A percentile compares a stretch with the other conserved stretches of the same genome.
These are phyloP conservation scores for Hyles euphorbiae DNA, from an alignment of 1,140 invertebrate genomes.

Conservation along the genomic window DNA sequence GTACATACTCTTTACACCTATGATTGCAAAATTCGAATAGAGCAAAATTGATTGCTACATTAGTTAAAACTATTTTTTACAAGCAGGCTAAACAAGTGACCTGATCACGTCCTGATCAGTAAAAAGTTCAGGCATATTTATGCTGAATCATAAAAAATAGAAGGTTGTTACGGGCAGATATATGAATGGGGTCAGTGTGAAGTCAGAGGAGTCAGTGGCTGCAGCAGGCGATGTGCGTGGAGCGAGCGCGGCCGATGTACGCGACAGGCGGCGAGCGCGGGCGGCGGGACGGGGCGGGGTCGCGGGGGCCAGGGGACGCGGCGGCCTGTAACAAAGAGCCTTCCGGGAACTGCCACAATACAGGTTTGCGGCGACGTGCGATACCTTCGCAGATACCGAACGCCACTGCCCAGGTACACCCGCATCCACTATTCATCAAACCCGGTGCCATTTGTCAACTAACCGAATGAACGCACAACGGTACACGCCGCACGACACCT, in stretches of 20 bases:
- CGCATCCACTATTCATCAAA: constrained; percentile 1
- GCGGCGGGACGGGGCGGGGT: constrained; percentile 25
- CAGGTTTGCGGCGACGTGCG: constrained; percentile 70
- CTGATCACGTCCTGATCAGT: too few species aligned
- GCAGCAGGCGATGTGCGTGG: constrained; percentile 24
- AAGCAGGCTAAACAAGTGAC: too few species aligned
- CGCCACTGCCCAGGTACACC: constrained; percentile 40
- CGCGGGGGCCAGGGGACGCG: constrained; percentile 26
- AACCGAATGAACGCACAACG: not conserved
- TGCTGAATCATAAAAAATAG: too few species aligned
- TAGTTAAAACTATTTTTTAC: too few species aligned
- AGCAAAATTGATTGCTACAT: too few species aligned
- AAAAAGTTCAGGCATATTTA: too few species aligned
- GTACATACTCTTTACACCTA: too few species aligned
- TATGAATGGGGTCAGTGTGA: not conserved
- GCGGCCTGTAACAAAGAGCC: constrained; percentile 66
- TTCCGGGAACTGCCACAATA: constrained; percentile 71
- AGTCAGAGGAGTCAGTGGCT: not conserved
- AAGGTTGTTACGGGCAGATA: too few species aligned
- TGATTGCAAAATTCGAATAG: too few species aligned
- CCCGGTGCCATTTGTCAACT: not conserved
- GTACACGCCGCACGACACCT: too few species aligned
- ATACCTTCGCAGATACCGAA: constrained; percentile 67
- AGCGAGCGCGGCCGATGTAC: constrained; percentile 15
- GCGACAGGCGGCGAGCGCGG: constrained; percentile 10